phyloP scores from a whole-genome alignment of 2,113 vertebrate species.

The Pseudorasbora parva region DNA sequence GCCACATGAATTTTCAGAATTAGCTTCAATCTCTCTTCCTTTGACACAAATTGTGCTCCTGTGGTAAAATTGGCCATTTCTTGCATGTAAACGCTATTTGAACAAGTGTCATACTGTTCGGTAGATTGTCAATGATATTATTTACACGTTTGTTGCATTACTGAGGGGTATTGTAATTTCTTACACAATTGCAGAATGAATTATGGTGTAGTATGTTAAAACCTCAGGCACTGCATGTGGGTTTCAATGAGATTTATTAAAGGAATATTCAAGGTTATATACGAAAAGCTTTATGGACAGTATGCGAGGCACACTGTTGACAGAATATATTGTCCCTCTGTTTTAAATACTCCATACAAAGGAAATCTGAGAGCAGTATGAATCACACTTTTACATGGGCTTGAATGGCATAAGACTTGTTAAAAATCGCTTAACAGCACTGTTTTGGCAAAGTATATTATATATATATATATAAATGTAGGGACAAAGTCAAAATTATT shows the following conservation, averaged over 20 bases:
- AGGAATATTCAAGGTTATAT: not conserved
- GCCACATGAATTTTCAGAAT: not conserved
- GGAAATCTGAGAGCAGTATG: too few relatives aligned
- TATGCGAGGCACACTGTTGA: not conserved
- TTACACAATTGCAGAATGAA: not conserved
- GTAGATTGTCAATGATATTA: not conserved
- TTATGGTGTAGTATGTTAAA: not conserved
- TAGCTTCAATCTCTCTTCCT: slow-evolving; percentile 5
- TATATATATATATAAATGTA: too few relatives aligned
- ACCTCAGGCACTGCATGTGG: not conserved
- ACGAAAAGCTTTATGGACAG: not conserved
- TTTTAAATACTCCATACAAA: too few relatives aligned
- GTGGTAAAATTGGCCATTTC: not conserved
- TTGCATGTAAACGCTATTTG: slow-evolving; percentile 8
- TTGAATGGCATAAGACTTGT: too few relatives aligned
- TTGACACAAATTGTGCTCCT: slow-evolving; percentile 8
- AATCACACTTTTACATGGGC: too few relatives aligned
- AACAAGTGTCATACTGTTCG: slow-evolving; percentile 28
- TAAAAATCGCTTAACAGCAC: too few relatives aligned
- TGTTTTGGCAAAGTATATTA: too few relatives aligned
- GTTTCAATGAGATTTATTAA: not conserved
- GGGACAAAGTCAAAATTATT: too few relatives aligned
- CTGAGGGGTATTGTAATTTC: slow-evolving; percentile 8
- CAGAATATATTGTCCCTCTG: too few relatives aligned
- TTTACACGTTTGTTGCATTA: slow-evolving; percentile 7